Conservation (phyloP, 30 jellyfish, hydroid and myxozoan species). For the Chrysaora quinquecirrha region DNA sequence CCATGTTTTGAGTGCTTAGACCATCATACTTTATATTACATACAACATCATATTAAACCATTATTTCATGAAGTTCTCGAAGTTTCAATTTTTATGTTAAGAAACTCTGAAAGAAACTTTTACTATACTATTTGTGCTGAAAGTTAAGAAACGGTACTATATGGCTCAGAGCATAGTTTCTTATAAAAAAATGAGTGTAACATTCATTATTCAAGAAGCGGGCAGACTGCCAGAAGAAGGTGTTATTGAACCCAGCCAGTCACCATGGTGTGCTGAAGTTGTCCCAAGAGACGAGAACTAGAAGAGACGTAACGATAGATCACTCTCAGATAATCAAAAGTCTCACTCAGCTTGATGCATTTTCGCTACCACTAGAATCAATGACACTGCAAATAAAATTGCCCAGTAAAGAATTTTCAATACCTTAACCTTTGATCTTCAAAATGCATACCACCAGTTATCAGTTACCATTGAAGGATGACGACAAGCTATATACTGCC, state of each 20-base stretch:
- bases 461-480: conserved; percentile 22
- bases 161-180: too few relatives aligned
- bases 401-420: conserved; percentile 67
- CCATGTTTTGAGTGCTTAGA: too few relatives aligned
- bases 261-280: conserved; percentile 71
- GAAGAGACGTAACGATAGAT: conserved; percentile 31
- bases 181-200: too few relatives aligned
- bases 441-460: conserved; percentile 52
- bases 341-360: conserved; percentile 56
- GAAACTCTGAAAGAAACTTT: too few relatives aligned
- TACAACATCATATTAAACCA: too few relatives aligned
- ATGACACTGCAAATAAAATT: conserved; percentile 28
- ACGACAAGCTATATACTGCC: neutral
- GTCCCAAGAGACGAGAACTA: conserved; percentile 11
- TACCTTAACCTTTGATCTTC: conserved; percentile 52
- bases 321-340: conserved; percentile 42
- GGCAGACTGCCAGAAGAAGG: neutral
- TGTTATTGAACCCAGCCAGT: conserved; percentile 10
- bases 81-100: too few relatives aligned
- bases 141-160: too few relatives aligned
- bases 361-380: conserved; percentile 59
- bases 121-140: too few relatives aligned
- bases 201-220: conserved; percentile 4
- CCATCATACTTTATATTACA: too few relatives aligned
- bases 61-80: too few relatives aligned